phyloP scores from a whole-genome alignment of 2,113 vertebrate species.

The Puffinus mauretanicus region DNA sequence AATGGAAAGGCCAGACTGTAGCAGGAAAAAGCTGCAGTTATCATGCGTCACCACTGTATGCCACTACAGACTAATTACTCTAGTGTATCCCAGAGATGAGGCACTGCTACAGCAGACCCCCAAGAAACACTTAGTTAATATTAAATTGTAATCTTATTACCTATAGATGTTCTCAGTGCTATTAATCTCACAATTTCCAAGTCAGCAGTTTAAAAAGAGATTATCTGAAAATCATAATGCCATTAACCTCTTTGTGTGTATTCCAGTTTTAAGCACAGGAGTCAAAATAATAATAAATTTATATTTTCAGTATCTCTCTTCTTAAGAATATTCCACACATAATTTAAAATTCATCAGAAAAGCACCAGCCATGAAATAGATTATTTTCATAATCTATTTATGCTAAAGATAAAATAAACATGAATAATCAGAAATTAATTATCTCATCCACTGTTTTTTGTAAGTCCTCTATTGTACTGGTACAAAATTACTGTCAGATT shows the following conservation, averaged over 20 bases:
- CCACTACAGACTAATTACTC: conserved; percentile 51
- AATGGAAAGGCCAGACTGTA: background rate
- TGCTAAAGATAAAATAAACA: background rate
- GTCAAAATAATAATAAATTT: background rate
- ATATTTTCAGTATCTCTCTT: background rate
- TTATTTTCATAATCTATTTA: background rate
- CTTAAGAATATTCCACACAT: background rate
- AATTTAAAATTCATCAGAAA: background rate
- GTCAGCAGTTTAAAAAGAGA: conserved; percentile 16
- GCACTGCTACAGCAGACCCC: background rate
- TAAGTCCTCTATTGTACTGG: background rate
- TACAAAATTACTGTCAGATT: background rate
- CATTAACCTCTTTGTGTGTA: background rate
- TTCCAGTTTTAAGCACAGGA: background rate
- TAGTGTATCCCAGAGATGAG: background rate
- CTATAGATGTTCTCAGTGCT: background rate
- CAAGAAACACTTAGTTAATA: conserved; percentile 28
- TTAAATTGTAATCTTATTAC: conserved; percentile 47
- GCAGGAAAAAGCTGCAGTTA: conserved; percentile 36
- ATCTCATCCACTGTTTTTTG: background rate
- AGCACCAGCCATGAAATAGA: background rate
- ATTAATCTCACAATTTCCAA: conserved; percentile 42
- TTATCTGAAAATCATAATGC: background rate
- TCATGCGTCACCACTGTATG: conserved; percentile 23
- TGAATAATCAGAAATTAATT: background rate